Evolutionary conservation across 2,888 invertebrate species (phyloP).

Genomic region (Aspidiotus destructor): DNA sequence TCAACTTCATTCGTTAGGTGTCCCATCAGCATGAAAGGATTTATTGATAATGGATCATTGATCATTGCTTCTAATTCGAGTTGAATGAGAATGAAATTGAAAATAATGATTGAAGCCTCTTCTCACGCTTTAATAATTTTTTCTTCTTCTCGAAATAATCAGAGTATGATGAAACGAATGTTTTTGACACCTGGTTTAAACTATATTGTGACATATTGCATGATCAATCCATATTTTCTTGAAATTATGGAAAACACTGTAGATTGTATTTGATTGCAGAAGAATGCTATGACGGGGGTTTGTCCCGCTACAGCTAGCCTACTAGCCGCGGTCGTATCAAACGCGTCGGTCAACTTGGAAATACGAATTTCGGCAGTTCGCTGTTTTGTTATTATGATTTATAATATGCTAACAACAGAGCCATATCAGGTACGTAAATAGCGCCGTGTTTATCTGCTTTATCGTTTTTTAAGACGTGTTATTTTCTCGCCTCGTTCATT

Average conservation of each 20-base stretch:
- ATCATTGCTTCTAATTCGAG: too few relatives aligned
- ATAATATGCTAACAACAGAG: constrained; percentile 49
- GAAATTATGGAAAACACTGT: neutral
- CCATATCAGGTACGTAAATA: constrained; percentile 45
- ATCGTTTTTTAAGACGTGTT: neutral
- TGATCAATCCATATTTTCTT: too few relatives aligned
- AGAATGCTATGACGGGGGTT: constrained; percentile 52
- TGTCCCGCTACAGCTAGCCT: constrained; percentile 54
- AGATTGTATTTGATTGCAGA: constrained; percentile 43
- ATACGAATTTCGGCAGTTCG: constrained; percentile 46
- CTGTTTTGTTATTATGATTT: constrained; percentile 49
- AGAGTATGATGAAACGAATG: too few relatives aligned
- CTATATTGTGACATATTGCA: too few relatives aligned
- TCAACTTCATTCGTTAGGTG: too few relatives aligned
- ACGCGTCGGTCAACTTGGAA: constrained; percentile 43
- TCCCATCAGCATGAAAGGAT: too few relatives aligned
- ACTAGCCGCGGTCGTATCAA: constrained; percentile 46
- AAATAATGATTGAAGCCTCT: too few relatives aligned
- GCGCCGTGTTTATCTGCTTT: neutral
- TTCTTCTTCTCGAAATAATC: too few relatives aligned
- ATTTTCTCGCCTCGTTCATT: constrained; percentile 1
- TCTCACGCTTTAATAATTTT: too few relatives aligned
- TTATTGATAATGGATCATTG: too few relatives aligned
- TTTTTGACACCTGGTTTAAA: too few relatives aligned
- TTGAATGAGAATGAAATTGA: too few relatives aligned